A percentile compares a stretch with the other conserved stretches of the same genome.
Conservation (phyloP, 2,888 invertebrate genomes). For the Slavum lentiscoides region DNA sequence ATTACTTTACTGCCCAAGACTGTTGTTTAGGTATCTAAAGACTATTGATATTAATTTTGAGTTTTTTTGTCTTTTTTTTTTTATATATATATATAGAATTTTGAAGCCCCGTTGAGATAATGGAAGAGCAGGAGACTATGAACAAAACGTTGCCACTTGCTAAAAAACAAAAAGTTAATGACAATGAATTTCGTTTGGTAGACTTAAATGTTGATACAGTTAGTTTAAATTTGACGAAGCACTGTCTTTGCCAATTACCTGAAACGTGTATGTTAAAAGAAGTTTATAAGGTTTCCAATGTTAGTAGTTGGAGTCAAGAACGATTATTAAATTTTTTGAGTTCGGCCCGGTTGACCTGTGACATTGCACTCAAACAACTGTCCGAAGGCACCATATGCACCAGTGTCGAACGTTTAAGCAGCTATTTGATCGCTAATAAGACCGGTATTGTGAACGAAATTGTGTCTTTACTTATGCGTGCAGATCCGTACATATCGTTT, state of each 20-base stretch:
- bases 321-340: conserved; percentile 78
- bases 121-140: conserved; percentile 50
- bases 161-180: conserved; percentile 48
- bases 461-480: conserved; percentile 75
- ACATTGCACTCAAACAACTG: conserved; percentile 83
- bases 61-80: background rate
- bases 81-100: conserved; percentile 54
- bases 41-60: background rate
- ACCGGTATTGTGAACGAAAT: conserved; percentile 83
- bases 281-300: conserved; percentile 58
- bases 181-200: conserved; percentile 38
- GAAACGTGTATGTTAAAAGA: conserved; percentile 62
- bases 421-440: conserved; percentile 77
- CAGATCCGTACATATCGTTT: conserved; percentile 80
- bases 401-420: conserved; percentile 77
- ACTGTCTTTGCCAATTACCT: conserved; percentile 53
- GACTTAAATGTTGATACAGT: conserved; percentile 46
- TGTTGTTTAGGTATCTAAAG: too few species aligned
- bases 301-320: conserved; percentile 68
- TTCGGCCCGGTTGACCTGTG: conserved; percentile 80
- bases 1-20: too few species aligned
- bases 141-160: conserved; percentile 52
- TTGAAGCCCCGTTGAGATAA: conserved; percentile 8
- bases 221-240: conserved; percentile 39
- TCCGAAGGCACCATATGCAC: conserved; percentile 80